Percentiles rank a stretch among this genome's conserved stretches.
Evolutionary conservation across 64 coral and sea anemone species (phyloP).

Genomic region (Anthopleura sola): DNA sequence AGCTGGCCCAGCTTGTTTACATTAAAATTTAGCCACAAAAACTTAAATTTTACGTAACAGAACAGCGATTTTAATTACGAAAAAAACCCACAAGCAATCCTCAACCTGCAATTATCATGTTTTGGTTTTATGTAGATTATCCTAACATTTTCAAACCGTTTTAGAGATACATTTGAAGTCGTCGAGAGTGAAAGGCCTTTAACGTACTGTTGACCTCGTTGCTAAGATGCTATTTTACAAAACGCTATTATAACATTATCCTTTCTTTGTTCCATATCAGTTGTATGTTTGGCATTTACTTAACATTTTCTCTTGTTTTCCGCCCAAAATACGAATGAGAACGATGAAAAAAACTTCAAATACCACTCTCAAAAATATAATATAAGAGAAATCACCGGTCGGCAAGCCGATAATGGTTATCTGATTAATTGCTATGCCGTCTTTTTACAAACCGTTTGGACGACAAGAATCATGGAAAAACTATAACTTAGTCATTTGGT

Average conservation of each 20-base stretch:
- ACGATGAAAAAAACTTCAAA: background rate
- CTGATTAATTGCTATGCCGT: too few relatives aligned
- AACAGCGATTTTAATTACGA: background rate
- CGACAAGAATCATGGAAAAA: too few relatives aligned
- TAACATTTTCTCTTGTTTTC: background rate
- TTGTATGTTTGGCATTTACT: background rate
- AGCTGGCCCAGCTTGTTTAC: background rate
- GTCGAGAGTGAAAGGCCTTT: background rate
- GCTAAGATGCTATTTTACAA: background rate
- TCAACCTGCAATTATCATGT: background rate
- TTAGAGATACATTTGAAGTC: background rate
- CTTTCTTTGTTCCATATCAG: background rate
- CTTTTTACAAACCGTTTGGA: too few relatives aligned
- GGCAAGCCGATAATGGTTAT: too few relatives aligned
- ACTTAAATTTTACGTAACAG: slow-evolving; percentile 1
- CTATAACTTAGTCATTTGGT: too few relatives aligned
- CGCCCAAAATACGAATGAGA: background rate
- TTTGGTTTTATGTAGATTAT: background rate
- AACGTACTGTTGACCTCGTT: background rate
- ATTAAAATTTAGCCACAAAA: slow-evolving; percentile 3
- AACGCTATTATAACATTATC: background rate
- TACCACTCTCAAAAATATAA: background rate
- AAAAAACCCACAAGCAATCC: background rate
- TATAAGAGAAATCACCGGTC: too few relatives aligned
- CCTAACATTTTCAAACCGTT: background rate